These are phyloP conservation scores for Drosophila pachea DNA, from an alignment of 1,140 invertebrate genomes.

Conservation along the genomic window DNA sequence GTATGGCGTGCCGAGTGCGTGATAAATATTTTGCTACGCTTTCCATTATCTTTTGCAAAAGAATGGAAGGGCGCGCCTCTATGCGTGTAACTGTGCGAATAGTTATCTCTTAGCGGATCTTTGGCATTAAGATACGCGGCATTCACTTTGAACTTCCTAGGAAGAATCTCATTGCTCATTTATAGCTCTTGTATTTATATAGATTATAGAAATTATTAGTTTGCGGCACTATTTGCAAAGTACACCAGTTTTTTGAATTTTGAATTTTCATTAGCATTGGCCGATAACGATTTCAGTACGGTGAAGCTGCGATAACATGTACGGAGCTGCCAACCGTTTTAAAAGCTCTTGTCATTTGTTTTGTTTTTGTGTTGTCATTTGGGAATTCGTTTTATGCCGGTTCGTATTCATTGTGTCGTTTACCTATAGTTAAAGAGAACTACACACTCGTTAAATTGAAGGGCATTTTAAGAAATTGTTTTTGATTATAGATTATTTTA, in stretches of 20 bases:
- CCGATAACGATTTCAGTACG: not conserved
- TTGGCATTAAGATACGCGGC: constrained; percentile 29
- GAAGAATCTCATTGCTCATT: constrained; percentile 31
- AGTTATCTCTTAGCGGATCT: constrained; percentile 33
- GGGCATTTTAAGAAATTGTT: not conserved
- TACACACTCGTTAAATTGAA: constrained; percentile 3
- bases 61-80: not conserved
- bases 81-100: not conserved
- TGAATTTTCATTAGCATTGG: too few relatives aligned
- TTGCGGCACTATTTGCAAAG: too few relatives aligned
- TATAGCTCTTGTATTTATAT: not conserved
- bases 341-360: constrained; percentile 26
- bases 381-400: constrained; percentile 32
- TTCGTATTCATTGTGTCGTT: constrained; percentile 16
- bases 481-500: not conserved
- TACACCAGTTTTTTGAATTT: not conserved
- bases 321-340: constrained; percentile 21
- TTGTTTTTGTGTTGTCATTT: constrained; percentile 38
- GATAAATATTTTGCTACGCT: constrained; percentile 78
- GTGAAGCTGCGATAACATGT: not conserved
- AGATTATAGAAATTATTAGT: not conserved
- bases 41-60: constrained; percentile 50
- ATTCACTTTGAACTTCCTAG: constrained; percentile 24
- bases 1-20: constrained; percentile 70
- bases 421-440: constrained; percentile 11